Evolutionary conservation across 2,888 invertebrate species (phyloP), one percentile per base, ranked within the genome.

Genomic region (Agrotis segetum): DNA sequence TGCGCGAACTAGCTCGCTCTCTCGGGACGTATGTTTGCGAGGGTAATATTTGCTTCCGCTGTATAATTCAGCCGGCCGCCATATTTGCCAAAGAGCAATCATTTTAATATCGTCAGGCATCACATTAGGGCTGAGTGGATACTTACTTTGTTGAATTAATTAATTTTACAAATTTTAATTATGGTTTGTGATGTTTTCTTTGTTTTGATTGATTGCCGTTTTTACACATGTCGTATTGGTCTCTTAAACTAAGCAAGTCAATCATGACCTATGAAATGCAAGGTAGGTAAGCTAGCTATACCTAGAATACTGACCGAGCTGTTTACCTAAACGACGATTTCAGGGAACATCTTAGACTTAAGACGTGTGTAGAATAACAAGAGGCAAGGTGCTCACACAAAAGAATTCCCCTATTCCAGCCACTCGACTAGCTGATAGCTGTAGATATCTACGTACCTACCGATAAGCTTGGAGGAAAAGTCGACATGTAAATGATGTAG

Each of bases 41-140:
- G 94, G 96, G 96, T 96, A 96, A 96, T 96, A 96, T 96, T 96
- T 96, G 96, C 96, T 94, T 93, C 96, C 95, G 96, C 95, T 96
- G 96, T 96, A 96, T 96, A 96, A 96, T 96, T 96, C 96, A 96
- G 94, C 96, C 92, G 96, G 96, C 96, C 96, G 96, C 96, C 96
- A 96, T 96, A 96, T 96, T 96, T 96, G 96, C 96, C 96, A 96
- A 96, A 96, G 96, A 96, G 96, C 96, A 96, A 96, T 96, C 96
- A 96, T 96, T 96, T 96, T 96, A 96, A 96, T 96, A 96, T 96
- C 96, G 96, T 94, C 95, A 94, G 95, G 88, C 95, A 95, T 94
- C 95, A 93, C 95, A 95, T 96, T 96, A 96, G 93, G 93, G 92
- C 91, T 90, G 92, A 92, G 91, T 90, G 92, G 91, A 93, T 90